These are phyloP conservation scores for Nematolebias whitei DNA, from an alignment of 2,113 vertebrate genomes.

Conservation along the genomic window DNA sequence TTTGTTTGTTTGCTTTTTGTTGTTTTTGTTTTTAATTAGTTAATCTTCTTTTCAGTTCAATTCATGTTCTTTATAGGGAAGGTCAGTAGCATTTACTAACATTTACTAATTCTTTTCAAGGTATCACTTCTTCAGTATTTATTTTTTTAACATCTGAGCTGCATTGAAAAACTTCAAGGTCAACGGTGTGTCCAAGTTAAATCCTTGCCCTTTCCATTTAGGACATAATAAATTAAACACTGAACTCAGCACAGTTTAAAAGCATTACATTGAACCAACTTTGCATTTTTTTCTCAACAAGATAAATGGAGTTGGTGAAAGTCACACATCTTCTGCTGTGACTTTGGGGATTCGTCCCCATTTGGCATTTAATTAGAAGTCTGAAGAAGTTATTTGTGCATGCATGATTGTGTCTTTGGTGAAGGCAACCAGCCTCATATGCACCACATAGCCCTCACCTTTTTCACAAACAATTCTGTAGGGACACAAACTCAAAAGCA, in stretches of 20 bases:
- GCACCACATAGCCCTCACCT: too few relatives aligned
- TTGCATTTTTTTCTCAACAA: background rate
- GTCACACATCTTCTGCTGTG: slow-evolving; percentile 24
- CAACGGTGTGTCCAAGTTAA: slow-evolving; percentile 29
- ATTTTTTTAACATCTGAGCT: background rate
- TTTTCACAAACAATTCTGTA: background rate
- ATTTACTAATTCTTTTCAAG: background rate
- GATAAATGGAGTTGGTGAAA: slow-evolving; percentile 28
- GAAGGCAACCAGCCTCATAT: too few relatives aligned
- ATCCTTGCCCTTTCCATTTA: slow-evolving; percentile 21
- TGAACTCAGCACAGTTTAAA: background rate
- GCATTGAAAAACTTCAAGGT: slow-evolving; percentile 21
- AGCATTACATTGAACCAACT: slow-evolving; percentile 23
- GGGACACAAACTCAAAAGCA: slow-evolving; percentile 10
- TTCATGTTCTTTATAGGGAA: too few relatives aligned
- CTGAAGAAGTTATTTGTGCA: slow-evolving; percentile 16
- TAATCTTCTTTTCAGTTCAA: too few relatives aligned
- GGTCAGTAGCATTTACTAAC: too few relatives aligned
- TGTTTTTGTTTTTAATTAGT: too few relatives aligned
- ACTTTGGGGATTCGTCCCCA: slow-evolving; percentile 10
- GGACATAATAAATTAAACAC: slow-evolving; percentile 17
- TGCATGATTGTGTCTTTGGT: background rate
- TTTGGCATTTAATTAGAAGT: slow-evolving; percentile 40
- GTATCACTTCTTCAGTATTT: background rate
- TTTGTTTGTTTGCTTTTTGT: too few relatives aligned